Conservation (phyloP, 1,140 invertebrate genomes). For the Diuraphis noxia region DNA sequence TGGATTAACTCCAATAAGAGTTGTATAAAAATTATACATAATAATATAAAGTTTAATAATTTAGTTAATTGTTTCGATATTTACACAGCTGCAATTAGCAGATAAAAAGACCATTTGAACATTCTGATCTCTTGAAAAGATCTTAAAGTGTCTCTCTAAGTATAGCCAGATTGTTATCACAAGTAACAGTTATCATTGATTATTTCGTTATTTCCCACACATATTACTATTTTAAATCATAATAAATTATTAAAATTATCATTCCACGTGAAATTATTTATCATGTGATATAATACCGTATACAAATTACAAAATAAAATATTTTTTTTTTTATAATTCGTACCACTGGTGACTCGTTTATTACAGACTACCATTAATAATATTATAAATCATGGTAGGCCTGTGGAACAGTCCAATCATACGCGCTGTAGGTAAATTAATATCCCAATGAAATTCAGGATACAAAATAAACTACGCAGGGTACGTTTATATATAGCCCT, state of each 20-base stretch:
- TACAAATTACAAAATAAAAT: background rate
- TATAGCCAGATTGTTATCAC: background rate
- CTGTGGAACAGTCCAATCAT: background rate
- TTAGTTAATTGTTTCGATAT: background rate
- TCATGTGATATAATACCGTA: too few species aligned
- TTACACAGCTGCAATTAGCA: background rate
- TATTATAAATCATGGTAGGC: background rate
- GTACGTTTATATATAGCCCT: too few species aligned
- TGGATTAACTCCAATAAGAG: background rate
- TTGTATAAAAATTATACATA: background rate
- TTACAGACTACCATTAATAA: background rate
- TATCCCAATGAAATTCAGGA: background rate
- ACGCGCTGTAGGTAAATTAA: background rate
- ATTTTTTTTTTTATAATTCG: background rate
- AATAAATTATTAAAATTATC: background rate
- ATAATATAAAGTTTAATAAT: background rate
- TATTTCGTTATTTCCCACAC: background rate
- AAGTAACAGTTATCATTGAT: background rate
- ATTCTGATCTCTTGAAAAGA: background rate
- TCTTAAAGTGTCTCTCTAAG: background rate
- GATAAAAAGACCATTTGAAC: background rate
- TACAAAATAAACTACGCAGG: background rate
- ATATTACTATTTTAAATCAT: background rate
- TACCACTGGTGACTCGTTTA: too few species aligned
- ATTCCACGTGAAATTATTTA: background rate